Evolutionary conservation across 30 jellyfish, hydroid and myxozoan species (phyloP), one percentile per base, ranked within the genome.

Genomic region (Aurelia aurita complex sp. Pacific): DNA sequence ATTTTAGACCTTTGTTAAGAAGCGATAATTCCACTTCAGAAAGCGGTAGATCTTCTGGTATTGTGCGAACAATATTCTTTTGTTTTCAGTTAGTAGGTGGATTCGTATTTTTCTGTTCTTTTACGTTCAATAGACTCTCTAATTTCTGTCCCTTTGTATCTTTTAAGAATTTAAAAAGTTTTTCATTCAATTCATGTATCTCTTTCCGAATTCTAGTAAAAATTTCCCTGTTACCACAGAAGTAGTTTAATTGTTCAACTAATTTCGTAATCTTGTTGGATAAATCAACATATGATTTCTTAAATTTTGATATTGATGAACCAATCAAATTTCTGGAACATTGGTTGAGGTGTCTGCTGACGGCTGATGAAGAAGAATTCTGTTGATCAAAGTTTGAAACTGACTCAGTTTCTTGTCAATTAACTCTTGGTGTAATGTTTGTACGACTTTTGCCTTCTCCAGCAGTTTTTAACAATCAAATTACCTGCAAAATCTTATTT

Each of bases 11-110:
- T 42, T 69, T 69, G 35, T 36, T 69, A 8, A 69, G 80, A 5
- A 69, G 60, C 11, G 11, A 18, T 6, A 34, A 11, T 35, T 69
- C 80, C 16, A 11, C 60, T 12, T 19, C 59, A 5, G 80, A 69
- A 18, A 69, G 60, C 35, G 80, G 80, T 59, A 69, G 35, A 35
- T 69, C 80, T 18, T 69, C 60, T 69, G 80, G 80, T 11, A 69
- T 69, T 18, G 60, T 23, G n/a, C 42, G 18, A 9, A 69, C 59
- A 42, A 69, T 69, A 35, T 69, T 69, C 65, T 54, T 16, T 54
- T 54, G 15, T 9, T 9, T 54, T 16, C 15, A 16, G 12, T 54
- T 54, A 54, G 12, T 16, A 54, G 16, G 16, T 54, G 12, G 65
- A 23, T 23, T 23, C 65, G 12, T 54, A 16, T 54, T 54, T 11